A percentile compares a stretch with the other conserved stretches of the same genome.
Evolutionary conservation across 2,113 vertebrate genomes (phyloP).

Genomic region (Myocastor coypus): DNA sequence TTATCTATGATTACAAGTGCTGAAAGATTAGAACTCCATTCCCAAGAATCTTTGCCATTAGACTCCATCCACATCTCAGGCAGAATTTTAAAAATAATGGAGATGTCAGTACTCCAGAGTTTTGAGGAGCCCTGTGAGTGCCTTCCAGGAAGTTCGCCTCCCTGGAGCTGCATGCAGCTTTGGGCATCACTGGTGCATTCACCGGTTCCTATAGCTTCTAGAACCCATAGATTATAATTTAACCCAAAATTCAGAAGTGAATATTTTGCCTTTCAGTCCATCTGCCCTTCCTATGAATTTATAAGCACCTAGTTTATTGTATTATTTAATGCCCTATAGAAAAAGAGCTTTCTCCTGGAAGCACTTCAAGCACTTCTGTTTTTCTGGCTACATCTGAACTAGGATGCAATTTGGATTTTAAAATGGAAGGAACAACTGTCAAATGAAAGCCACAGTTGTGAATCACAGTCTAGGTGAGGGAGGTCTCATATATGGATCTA

Average conservation of each 20-base stretch:
- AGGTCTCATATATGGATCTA: background rate
- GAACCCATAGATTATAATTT: background rate
- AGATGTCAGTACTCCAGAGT: background rate
- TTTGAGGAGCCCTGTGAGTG: background rate
- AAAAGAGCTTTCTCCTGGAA: background rate
- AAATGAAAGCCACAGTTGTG: background rate
- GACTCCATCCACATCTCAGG: background rate
- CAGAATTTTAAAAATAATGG: background rate
- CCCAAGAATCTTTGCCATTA: background rate
- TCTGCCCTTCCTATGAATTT: background rate
- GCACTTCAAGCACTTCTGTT: background rate
- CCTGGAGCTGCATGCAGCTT: background rate
- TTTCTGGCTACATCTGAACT: background rate
- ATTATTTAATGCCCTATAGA: background rate
- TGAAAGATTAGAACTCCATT: constrained; percentile 26
- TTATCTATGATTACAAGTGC: background rate
- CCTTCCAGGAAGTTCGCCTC: background rate
- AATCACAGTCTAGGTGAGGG: background rate
- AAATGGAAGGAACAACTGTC: background rate
- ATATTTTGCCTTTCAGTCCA: background rate
- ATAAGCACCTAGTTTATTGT: background rate
- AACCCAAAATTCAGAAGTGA: background rate
- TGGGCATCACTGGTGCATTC: background rate
- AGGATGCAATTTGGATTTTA: background rate
- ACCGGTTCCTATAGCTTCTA: background rate